Base-by-base conservation (phyloP, 1,140 invertebrate genomes). In the Sarcophaga bullata region DNA sequence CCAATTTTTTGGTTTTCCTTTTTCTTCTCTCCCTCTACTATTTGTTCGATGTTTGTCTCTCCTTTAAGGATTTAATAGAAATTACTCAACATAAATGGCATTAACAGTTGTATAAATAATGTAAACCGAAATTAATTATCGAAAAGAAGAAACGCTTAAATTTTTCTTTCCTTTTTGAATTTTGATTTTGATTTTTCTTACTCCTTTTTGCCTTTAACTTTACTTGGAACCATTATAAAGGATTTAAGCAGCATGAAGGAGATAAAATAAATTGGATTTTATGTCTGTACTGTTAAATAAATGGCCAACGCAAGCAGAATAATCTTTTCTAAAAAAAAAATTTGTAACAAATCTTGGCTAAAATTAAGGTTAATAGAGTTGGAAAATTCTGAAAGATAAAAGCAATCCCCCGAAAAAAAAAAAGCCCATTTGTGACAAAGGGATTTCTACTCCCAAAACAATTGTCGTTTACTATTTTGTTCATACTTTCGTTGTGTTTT, bases 1-100 rank as follows among this genome's bases (percentile, higher is more conserved):
- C n/a, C n/a, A n/a, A n/a, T 37, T 37, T 37, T 37, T 37, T 37
- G 25, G 25, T 37, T 37, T 37, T n/a, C n/a, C n/a, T n/a, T n/a
- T n/a, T n/a, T n/a, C 4, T 37, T 37, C 4, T 37, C 25, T 37
- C 25, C 4, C 25, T 37, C 25, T 37, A 37, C 25, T 37, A 4
- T 37, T 37, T 37, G 25, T 37, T 37, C 1, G 25, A 2, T 37
- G 25, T 68, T 68, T 19, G 62, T 68, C 62, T 19, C 62, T n/a
- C n/a, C n/a, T 68, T 68, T 68, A 19, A 68, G 62, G 62, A 25
- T 68, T 68, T 68, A 68, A 68, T 68, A 68, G 62, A 68, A 68
- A 68, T 19, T 19, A 25, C 62, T 68, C 0, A 10, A 68, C 62
- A 68, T 68, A 68, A 68, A 68, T 68, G 62, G 62, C 19, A 68